Percentiles rank a stretch among this genome's conserved stretches.
phyloP scores from a whole-genome alignment of 2,113 vertebrate species.

The Falco punctatus region DNA sequence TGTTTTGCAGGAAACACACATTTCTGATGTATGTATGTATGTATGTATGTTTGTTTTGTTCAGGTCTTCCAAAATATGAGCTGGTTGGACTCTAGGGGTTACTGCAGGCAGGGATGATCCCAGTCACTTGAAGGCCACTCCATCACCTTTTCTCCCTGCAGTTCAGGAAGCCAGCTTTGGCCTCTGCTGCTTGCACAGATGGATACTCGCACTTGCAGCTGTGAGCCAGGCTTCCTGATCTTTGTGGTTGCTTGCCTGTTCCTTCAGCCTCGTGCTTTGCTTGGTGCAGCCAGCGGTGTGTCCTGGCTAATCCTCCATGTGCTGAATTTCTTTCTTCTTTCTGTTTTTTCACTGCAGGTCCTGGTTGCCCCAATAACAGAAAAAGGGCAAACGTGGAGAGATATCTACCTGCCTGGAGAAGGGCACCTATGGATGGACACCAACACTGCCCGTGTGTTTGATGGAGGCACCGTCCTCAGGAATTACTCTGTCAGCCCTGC shows the following conservation, averaged over 20 bases:
- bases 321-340: not conserved
- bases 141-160: not conserved
- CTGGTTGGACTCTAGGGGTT: not conserved
- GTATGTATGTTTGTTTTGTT: not conserved
- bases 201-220: rapidly evolving
- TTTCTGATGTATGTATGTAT: not conserved
- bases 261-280: not conserved
- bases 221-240: not conserved
- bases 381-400: constrained; percentile 77
- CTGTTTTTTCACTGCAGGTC: constrained; percentile 71
- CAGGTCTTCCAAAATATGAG: not conserved
- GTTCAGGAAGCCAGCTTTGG: not conserved
- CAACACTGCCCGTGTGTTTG: constrained; percentile 80
- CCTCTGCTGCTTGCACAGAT: not conserved
- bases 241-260: too few relatives aligned
- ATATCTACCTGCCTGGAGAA: constrained; percentile 86
- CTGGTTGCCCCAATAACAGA: constrained; percentile 88
- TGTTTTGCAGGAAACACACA: not conserved
- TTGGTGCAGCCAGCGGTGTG: rapidly evolving
- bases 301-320: not conserved
- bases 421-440: constrained; percentile 84
- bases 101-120: not conserved
- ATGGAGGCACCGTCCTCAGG: constrained; percentile 84
- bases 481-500: constrained; percentile 81
- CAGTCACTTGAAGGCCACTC: not conserved